phyloP scores from a whole-genome alignment of 1,140 invertebrate species.

The Danaus plexippus region DNA sequence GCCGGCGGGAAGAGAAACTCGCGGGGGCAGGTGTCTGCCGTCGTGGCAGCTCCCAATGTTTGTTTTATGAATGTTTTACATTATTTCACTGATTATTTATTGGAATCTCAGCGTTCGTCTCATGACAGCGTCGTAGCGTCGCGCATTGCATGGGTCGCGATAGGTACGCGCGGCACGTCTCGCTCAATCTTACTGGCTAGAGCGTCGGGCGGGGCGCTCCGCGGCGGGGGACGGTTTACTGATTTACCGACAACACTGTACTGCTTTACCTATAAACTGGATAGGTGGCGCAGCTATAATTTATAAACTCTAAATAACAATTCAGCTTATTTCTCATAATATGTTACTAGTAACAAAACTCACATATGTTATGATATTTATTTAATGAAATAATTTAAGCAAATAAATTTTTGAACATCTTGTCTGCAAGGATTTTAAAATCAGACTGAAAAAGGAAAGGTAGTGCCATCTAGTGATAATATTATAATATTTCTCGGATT shows the following conservation, averaged over 20 bases:
- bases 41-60: slow-evolving; percentile 26
- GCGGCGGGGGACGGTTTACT: slow-evolving; percentile 36
- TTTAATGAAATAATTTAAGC: no score
- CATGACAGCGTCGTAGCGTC: slow-evolving; percentile 54
- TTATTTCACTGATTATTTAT: slow-evolving; percentile 65
- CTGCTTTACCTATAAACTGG: slow-evolving; percentile 39
- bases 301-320: no score
- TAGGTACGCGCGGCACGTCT: slow-evolving; percentile 42
- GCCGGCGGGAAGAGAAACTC: slow-evolving; percentile 44
- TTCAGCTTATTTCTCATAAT: no score
- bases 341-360: no score
- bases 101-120: slow-evolving; percentile 46
- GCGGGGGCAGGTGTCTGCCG: slow-evolving; percentile 24
- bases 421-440: no score
- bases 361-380: no score
- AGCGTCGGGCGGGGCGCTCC: slow-evolving; percentile 38
- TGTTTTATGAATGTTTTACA: slow-evolving; percentile 50
- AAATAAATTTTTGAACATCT: no score
- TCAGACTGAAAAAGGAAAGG: background rate
- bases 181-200: slow-evolving; percentile 59
- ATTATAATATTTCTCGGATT: slow-evolving; percentile 1
- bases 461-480: slow-evolving; percentile 14
- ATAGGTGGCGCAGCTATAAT: slow-evolving; percentile 40
- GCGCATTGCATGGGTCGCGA: slow-evolving; percentile 36
- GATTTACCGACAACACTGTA: slow-evolving; percentile 35